Percentiles rank a stretch among this genome's conserved stretches.
Evolutionary conservation across 1,140 invertebrate species (phyloP).

Genomic region (Melipona quadrifasciata): DNA sequence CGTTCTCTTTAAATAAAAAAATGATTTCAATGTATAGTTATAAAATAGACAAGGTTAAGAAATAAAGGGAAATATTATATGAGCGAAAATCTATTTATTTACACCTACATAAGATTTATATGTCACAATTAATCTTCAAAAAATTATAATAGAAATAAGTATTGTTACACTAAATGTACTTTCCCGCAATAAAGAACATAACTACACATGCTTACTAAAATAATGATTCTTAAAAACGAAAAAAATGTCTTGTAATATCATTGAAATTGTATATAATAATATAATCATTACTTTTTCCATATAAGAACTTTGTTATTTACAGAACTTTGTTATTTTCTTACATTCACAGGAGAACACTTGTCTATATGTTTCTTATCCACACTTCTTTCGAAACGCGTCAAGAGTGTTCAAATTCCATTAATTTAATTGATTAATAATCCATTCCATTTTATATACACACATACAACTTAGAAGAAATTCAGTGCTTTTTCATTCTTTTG

Average conservation of each 20-base stretch:
- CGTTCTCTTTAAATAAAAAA: conserved; percentile 20
- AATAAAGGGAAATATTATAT: conserved; percentile 44
- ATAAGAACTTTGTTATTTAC: conserved; percentile 65
- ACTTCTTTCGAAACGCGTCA: conserved; percentile 36
- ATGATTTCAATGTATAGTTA: conserved; percentile 28
- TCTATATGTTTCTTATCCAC: conserved; percentile 37
- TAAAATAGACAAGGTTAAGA: conserved; percentile 42
- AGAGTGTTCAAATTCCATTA: conserved; percentile 63
- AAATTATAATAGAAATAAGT: conserved; percentile 47
- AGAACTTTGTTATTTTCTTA: conserved; percentile 52
- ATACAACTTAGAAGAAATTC: conserved; percentile 26
- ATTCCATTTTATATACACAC: conserved; percentile 42
- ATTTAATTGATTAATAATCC: conserved; percentile 43
- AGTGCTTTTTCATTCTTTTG: conserved; percentile 23
- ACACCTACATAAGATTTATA: conserved; percentile 48
- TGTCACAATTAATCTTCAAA: conserved; percentile 50
- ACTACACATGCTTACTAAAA: conserved; percentile 50
- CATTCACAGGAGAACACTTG: conserved; percentile 65
- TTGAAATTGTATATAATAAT: conserved; percentile 51
- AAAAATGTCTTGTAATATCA: conserved; percentile 39
- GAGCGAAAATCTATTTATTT: conserved; percentile 53
- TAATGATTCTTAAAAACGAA: conserved; percentile 35
- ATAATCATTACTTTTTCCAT: conserved; percentile 64
- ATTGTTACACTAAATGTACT: conserved; percentile 31
- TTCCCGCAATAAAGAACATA: conserved; percentile 48